Base-by-base conservation (phyloP, 2,797 vertebrate species). In the Sarcophilus harrisii region DNA sequence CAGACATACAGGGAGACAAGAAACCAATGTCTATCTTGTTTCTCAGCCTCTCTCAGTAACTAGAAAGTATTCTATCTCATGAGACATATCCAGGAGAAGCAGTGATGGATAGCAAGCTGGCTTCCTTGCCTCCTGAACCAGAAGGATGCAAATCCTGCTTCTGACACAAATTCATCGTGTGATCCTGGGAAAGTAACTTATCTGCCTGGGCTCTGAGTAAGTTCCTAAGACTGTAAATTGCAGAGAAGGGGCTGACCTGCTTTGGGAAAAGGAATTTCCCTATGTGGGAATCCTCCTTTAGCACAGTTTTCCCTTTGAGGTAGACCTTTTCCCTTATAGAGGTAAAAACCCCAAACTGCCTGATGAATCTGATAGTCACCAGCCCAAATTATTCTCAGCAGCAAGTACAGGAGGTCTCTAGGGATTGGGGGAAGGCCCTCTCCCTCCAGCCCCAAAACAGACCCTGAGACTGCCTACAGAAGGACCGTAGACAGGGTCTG, bases 391-490 rank as follows among this genome's bases (percentile, higher is more conserved):
- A 92, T 54, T 73, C 28, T 29, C 55, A 95, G 93, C 60, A 12
- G 9, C 81, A 29, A 60, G 60, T 49, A n/a, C 55, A 58, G 0
- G 13, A 32, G 16, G 54, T 21, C 14, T 55, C 28, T 0, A 91
- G 54, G 89, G 81, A 90, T 0, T 28, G n/a, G 57, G 45, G 9
- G 58, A 62, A 54, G 49, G 10, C 38, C 24, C 38, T 87, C 45
- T 87, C 3, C 21, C 73, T 87, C 18, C 38, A 81, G 9, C 92
- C 66, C 92, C 66, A 58, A 58, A 13, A 92, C 16, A 90, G 57
- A 66, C 91, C 59, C 28, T 57, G 49, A 57, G 91, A 57, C 32
- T 92, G 73, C 90, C 81, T 87, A 2, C 52, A 97, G 91, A 93
- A 91, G 62, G 90, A 81, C 38, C 58, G 45, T 87, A 90, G 92